A percentile compares a stretch with the other conserved stretches of the same genome.
phyloP scores from a whole-genome alignment of 1,140 invertebrate genomes.

The Halictus rubicundus region DNA sequence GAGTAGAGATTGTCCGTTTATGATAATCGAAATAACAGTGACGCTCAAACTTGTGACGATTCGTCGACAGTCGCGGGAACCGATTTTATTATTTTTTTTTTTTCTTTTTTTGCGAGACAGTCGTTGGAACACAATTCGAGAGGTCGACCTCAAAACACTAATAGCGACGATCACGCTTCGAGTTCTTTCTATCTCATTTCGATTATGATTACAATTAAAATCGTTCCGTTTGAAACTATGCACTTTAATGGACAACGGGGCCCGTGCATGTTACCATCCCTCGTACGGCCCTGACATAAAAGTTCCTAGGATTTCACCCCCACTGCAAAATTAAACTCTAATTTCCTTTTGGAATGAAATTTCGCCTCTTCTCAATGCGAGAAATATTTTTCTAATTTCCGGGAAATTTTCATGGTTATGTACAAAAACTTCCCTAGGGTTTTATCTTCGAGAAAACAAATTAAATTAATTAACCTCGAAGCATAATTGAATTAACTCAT shows the following conservation, averaged over 20 bases:
- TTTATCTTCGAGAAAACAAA: too few relatives aligned
- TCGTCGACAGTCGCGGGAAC: background rate
- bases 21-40: slow-evolving; percentile 5
- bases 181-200: background rate
- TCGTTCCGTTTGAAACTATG: background rate
- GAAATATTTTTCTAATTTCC: too few relatives aligned
- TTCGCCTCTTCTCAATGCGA: too few relatives aligned
- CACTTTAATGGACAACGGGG: background rate
- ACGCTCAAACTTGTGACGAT: background rate
- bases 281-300: too few relatives aligned
- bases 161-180: background rate
- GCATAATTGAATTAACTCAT: too few relatives aligned
- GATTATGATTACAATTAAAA: slow-evolving; percentile 4
- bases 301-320: too few relatives aligned
- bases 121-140: slow-evolving; percentile 11
- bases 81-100: background rate
- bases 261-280: too few relatives aligned
- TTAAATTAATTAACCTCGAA: too few relatives aligned
- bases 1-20: slow-evolving; percentile 36
- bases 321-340: too few relatives aligned
- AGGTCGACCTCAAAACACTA: background rate
- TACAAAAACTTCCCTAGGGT: too few relatives aligned
- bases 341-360: too few relatives aligned
- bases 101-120: background rate
- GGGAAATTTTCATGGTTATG: too few relatives aligned